Evolutionary conservation across 2,797 vertebrate genomes (phyloP), one percentile per base, ranked within the genome.

Genomic region (Hippocampus kuda): DNA sequence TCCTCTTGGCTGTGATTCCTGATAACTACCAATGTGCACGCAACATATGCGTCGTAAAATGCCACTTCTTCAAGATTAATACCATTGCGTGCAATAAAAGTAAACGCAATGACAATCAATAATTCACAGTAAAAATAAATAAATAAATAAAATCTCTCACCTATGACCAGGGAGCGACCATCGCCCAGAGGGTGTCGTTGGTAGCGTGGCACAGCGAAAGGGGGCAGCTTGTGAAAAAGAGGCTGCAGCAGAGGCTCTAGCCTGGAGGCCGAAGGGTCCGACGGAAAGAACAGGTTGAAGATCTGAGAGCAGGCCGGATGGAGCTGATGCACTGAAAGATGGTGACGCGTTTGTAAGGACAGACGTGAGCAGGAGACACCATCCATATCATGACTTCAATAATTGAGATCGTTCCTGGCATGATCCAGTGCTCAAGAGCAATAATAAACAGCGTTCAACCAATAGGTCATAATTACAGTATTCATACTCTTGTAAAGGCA

Each of bases 211-310:
- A 99, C 93, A 1, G 91, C 88, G 76, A 94, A 93, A 0, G 97
- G 96, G 2, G 96, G 92, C 81, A 99, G 82, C 72, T 94, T 92
- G 79, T 98, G 95, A 87, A 99, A 98, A 66, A 86, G 86, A 71
- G 92, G 90, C 85, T 98, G 93, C 80, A 99, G 85, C 62, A 99
- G 84, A 0, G 97, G 96, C 84, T 99, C 97, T 4, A 99, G 91
- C 74, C 97, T 88, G 57, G 94, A 98, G 60, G 97, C 96, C 0
- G 96, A 99, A 5, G 97, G 97, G 83, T 99, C 97, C 22, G 97
- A 97, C 1, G 96, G 95, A 77, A 94, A 97, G 88, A 99, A 99
- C 79, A 99, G 93, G 88, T 97, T 99, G 91, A 96, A 97, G 68
- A 99, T 92, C 77, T 99, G 97, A 77, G 92, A 91, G 88, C 97